Evolutionary conservation across 2,888 invertebrate species (phyloP).

Genomic region (Macaria liturata): DNA sequence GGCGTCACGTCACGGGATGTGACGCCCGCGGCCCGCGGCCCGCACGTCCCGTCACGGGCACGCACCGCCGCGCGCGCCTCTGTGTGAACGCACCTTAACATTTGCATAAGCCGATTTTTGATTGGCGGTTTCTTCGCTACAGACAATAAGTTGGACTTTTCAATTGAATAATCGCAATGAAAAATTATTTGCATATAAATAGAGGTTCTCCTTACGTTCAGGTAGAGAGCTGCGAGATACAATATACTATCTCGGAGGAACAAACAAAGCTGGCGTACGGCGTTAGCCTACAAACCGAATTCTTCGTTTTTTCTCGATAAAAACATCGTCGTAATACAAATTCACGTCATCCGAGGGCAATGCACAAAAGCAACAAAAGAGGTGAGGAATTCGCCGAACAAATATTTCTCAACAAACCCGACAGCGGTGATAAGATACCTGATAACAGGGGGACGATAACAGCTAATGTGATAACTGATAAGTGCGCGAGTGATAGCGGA

Average conservation of each 20-base stretch:
- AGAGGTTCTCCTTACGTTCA: slow-evolving; percentile 2
- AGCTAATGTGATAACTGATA: slow-evolving; percentile 19
- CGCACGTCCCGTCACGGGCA: slow-evolving; percentile 31
- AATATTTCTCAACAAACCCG: slow-evolving; percentile 56
- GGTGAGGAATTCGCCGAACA: slow-evolving; percentile 54
- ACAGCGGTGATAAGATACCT: slow-evolving; percentile 41
- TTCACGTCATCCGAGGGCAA: slow-evolving; percentile 48
- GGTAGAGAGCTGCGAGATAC: background rate
- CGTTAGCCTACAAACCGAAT: too few relatives aligned
- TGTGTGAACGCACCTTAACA: slow-evolving; percentile 70
- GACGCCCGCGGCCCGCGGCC: slow-evolving; percentile 50
- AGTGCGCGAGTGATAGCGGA: slow-evolving; percentile 40
- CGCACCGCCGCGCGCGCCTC: slow-evolving; percentile 51
- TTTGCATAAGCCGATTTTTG: slow-evolving; percentile 59
- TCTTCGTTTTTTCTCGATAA: too few relatives aligned
- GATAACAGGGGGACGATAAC: slow-evolving; percentile 18
- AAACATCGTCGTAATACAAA: slow-evolving; percentile 1
- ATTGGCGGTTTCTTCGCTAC: slow-evolving; percentile 33
- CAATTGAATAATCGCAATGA: slow-evolving; percentile 22
- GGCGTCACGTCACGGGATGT: slow-evolving; percentile 59
- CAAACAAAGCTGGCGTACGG: background rate
- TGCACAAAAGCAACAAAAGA: slow-evolving; percentile 45
- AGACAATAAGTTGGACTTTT: slow-evolving; percentile 24
- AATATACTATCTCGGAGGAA: slow-evolving; percentile 5
- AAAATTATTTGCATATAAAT: slow-evolving; percentile 11